Evolutionary conservation across 2,888 invertebrate species (phyloP), one percentile per base, ranked within the genome.

Genomic region (Aspidiotus destructor): DNA sequence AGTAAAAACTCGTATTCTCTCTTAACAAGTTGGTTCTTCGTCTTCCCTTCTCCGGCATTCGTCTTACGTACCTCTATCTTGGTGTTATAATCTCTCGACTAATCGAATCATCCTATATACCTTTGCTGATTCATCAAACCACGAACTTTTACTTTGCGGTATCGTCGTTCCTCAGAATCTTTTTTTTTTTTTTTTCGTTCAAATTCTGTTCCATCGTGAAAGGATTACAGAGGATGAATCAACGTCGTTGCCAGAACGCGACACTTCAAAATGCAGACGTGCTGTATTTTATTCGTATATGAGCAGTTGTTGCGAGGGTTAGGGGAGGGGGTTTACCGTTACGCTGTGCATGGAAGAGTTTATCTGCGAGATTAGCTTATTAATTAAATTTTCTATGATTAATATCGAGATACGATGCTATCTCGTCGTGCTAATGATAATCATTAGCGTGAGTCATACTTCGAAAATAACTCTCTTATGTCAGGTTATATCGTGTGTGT

Each of bases 11-110:
- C 40, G 16, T 58, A n/a, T 40, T 58, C 28, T 28, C 28, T 58
- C 7, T 10, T 58, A 40, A 40, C 13, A 40, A 28, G 28, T 8
- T 9, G 6, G 28, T 58, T 58, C 13, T 9, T 17, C 28, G 10
- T 8, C 13, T 58, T 58, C 40, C 13, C 28, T 58, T 40, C 13
- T 28, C 28, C 40, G 13, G 16, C 28, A 8, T 58, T 58, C 28
- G 58, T 58, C 28, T 17, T 58, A 13, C 58, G 58, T 8, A 48
- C n/a, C n/a, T 58, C 40, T 58, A 58, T 58, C 58, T 58, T 40
- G 28, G 28, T 58, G 13, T 58, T 58, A 28, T 58, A 58, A 58
- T 58, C 58, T 58, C 28, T 55, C 55, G 10, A 55, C 58, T 28
- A 58, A 16, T 58, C 28, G 7, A 58, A 58, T 58, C 58, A 58